These are phyloP conservation scores for Tachina lurida DNA, from an alignment of 2,888 invertebrate species.

Conservation along the genomic window DNA sequence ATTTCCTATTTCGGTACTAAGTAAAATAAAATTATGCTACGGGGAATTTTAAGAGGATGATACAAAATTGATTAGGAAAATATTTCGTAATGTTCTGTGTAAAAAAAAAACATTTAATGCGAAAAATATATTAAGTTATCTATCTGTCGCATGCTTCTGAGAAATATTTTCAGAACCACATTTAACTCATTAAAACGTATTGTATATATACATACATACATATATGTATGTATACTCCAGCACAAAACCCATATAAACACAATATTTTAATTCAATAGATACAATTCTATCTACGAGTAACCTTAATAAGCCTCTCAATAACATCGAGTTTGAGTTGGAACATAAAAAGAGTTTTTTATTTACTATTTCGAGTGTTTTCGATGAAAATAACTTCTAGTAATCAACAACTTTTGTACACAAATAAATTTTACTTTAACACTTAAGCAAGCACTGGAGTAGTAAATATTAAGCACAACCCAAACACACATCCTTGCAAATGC, in stretches of 20 bases:
- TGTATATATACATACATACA: too few species aligned
- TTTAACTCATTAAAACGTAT: too few species aligned
- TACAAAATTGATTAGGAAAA: neutral
- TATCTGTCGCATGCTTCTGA: too few species aligned
- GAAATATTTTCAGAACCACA: too few species aligned
- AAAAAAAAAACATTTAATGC: neutral
- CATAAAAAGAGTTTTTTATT: neutral
- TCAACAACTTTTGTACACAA: neutral
- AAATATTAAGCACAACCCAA: conserved; percentile 18
- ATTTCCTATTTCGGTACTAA: conserved; percentile 20
- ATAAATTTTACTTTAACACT: conserved; percentile 40
- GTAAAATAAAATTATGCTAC: neutral
- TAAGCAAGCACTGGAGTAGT: conserved; percentile 43
- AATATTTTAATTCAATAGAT: neutral
- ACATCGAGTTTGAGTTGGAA: neutral
- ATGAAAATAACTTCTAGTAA: neutral
- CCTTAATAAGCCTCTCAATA: neutral
- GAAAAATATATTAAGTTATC: neutral
- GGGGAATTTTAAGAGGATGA: neutral
- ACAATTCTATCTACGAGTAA: neutral
- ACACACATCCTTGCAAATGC: conserved; percentile 11
- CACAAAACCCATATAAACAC: neutral
- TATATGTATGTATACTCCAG: too few species aligned
- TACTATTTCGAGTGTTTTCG: conserved; percentile 2
- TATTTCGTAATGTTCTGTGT: neutral